Conservation (phyloP, 2,113 vertebrate genomes). For the Heterochromis multidens region DNA sequence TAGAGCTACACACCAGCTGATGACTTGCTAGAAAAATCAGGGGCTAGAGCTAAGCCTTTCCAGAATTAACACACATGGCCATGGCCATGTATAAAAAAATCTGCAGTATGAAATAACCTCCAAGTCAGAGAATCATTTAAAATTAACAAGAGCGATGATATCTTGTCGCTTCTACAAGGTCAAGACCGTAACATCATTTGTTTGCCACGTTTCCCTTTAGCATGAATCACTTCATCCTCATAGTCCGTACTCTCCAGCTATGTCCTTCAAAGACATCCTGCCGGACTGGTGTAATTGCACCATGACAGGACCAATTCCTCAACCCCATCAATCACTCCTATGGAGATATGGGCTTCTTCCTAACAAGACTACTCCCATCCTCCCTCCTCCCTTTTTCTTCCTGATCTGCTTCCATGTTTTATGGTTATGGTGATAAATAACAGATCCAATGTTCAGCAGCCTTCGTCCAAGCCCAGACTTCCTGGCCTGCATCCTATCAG, state of each 20-base stretch:
- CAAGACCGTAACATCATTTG: conserved; percentile 52
- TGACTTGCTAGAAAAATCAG: not conserved
- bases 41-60: not conserved
- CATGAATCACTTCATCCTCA: conserved; percentile 45
- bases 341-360: conserved; percentile 45
- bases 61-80: not conserved
- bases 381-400: not conserved
- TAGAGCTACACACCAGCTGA: not conserved
- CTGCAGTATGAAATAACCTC: not conserved
- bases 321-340: conserved; percentile 59
- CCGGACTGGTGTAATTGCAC: conserved; percentile 62
- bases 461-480: conserved; percentile 16
- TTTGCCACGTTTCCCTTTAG: conserved; percentile 21
- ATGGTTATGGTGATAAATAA: conserved; percentile 60
- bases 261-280: conserved; percentile 68
- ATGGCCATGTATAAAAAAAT: conserved; percentile 43
- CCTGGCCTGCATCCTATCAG: conserved; percentile 41
- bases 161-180: conserved; percentile 50
- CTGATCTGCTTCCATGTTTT: conserved; percentile 50
- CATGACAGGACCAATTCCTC: conserved; percentile 56
- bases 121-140: conserved; percentile 34
- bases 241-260: conserved; percentile 9
- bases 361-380: conserved; percentile 36
- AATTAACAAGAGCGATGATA: conserved; percentile 50
- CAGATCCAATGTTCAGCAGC: conserved; percentile 24